Conservation (phyloP, 1,140 invertebrate genomes). For the Paramacrobiotus metropolitanus region DNA sequence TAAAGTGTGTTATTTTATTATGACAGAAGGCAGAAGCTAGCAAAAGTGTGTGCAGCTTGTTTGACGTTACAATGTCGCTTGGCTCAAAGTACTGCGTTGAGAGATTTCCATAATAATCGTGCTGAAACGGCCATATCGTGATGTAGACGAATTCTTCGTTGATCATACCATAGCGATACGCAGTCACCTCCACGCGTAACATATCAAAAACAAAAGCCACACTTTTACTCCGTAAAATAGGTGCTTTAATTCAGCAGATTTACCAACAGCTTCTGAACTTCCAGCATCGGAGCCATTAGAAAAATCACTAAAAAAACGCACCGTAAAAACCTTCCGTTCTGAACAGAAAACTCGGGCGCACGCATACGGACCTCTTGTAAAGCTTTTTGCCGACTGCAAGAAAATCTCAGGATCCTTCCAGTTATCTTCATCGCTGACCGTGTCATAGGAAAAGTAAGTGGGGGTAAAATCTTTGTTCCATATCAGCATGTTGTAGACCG, state of each 20-base stretch:
- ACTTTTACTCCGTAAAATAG: not conserved
- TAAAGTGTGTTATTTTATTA: too few species aligned
- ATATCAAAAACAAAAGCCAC: not conserved
- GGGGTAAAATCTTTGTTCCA: not conserved
- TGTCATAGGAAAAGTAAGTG: not conserved
- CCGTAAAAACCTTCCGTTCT: too few species aligned
- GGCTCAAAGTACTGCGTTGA: not conserved
- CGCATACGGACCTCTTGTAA: not conserved
- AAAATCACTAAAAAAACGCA: not conserved
- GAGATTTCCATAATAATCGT: not conserved
- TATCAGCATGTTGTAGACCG: not conserved
- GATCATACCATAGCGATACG: not conserved
- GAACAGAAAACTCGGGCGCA: too few species aligned
- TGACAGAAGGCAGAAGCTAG: too few species aligned
- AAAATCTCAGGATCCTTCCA: not conserved
- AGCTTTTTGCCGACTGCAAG: not conserved
- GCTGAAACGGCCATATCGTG: not conserved
- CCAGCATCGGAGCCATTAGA: not conserved
- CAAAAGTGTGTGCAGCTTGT: too few species aligned
- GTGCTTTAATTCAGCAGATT: too few species aligned
- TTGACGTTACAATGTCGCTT: not conserved
- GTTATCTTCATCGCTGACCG: not conserved
- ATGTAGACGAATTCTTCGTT: conserved; percentile 4
- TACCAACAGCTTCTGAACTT: not conserved
- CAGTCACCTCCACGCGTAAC: not conserved